A percentile compares a stretch with the other conserved stretches of the same genome.
These are phyloP conservation scores for Drosophila teissieri DNA, from an alignment of 1,140 invertebrate genomes.

Conservation along the genomic window DNA sequence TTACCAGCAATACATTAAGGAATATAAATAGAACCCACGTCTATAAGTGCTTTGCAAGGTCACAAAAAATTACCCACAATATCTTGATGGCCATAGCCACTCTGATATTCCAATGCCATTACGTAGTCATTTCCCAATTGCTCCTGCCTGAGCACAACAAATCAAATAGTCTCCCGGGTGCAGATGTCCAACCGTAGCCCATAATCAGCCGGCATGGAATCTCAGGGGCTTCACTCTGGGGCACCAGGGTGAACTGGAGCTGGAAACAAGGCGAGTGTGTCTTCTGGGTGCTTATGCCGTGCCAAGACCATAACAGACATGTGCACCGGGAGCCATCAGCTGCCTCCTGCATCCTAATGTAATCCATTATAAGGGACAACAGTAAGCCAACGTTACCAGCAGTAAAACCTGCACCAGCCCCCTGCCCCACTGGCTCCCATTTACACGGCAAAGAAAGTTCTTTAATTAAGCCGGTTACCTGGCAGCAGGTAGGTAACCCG, in stretches of 20 bases:
- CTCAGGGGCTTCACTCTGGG: constrained; percentile 6
- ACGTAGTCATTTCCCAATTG: constrained; percentile 68
- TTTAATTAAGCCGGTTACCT: constrained; percentile 67
- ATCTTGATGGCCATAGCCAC: constrained; percentile 8
- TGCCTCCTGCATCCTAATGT: constrained; percentile 63
- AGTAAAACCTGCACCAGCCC: background rate
- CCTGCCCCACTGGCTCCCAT: too few species aligned
- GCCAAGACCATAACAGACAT: constrained; percentile 39
- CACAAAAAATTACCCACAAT: background rate
- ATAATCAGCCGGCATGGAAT: constrained; percentile 38
- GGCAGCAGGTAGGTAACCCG: constrained; percentile 17
- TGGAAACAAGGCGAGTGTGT: constrained; percentile 32
- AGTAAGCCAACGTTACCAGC: constrained; percentile 25
- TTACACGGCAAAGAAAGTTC: constrained; percentile 17
- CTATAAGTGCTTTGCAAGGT: background rate
- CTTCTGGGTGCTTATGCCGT: constrained; percentile 40
- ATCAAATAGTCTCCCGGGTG: constrained; percentile 67
- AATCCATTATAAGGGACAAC: constrained; percentile 70
- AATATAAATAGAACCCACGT: constrained; percentile 9
- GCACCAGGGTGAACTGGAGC: background rate
- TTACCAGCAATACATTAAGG: too few species aligned
- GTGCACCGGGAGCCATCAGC: constrained; percentile 36
- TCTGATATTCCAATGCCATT: constrained; percentile 51
- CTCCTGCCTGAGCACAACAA: constrained; percentile 63
- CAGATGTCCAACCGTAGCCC: constrained; percentile 55